Evolutionary conservation across 2,888 invertebrate species (phyloP).

Genomic region (Empis stercorea): DNA sequence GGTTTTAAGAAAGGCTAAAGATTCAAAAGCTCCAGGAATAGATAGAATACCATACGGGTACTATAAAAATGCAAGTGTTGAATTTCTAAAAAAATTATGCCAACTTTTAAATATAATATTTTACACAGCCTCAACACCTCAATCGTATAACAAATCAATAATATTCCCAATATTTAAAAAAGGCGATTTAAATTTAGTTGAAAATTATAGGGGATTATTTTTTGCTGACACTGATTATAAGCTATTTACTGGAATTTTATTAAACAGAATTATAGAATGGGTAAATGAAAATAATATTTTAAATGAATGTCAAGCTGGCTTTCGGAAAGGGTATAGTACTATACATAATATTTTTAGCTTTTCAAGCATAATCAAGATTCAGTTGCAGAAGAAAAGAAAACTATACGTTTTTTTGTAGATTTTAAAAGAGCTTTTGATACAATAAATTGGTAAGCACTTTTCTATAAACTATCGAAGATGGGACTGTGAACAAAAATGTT

Average conservation of each 20-base stretch:
- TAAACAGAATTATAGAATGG: background rate
- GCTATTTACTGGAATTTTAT: background rate
- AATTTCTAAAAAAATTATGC: background rate
- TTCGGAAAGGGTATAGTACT: background rate
- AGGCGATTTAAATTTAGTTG: background rate
- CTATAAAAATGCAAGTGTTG: background rate
- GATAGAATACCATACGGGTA: background rate
- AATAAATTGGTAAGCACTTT: too few species aligned
- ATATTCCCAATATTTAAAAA: slow-evolving; percentile 1
- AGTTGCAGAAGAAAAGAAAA: background rate
- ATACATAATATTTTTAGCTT: slow-evolving; percentile 1
- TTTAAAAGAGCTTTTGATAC: background rate
- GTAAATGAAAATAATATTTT: background rate
- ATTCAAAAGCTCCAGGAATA: background rate
- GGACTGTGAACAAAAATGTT: background rate
- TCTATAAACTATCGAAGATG: background rate
- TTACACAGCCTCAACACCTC: background rate
- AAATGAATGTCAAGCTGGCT: slow-evolving; percentile 1
- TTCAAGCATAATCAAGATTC: background rate
- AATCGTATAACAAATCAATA: background rate
- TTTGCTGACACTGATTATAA: background rate
- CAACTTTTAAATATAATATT: background rate
- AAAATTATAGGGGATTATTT: slow-evolving; percentile 1
- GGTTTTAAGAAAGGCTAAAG: too few species aligned
- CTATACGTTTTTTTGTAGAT: background rate